These are phyloP conservation scores for Zoanthus sansibaricus DNA, from an alignment of 92 coral and sea anemone genomes.

Conservation along the genomic window DNA sequence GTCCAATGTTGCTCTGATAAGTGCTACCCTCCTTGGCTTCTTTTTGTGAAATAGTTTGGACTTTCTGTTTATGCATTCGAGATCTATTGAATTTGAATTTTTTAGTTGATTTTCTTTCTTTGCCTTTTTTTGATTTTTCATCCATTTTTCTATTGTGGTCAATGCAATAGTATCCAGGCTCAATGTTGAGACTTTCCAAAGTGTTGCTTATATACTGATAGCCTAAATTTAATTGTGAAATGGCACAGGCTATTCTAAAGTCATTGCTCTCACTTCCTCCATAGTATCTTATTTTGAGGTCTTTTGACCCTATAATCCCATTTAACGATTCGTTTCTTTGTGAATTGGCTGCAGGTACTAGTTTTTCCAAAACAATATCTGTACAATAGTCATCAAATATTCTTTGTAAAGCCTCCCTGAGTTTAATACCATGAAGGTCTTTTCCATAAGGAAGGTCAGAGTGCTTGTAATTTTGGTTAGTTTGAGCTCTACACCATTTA, in stretches of 20 bases:
- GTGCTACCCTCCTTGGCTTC: too few species aligned
- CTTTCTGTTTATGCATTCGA: too few species aligned
- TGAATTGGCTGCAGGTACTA: constrained; percentile 15
- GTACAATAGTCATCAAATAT: constrained; percentile 7
- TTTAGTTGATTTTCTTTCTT: too few species aligned
- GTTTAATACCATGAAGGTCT: constrained; percentile 25
- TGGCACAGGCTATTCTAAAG: neutral
- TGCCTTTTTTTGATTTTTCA: too few species aligned
- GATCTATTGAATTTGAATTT: too few species aligned
- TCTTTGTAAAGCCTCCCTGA: neutral
- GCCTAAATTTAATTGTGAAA: too few species aligned
- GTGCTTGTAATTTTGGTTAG: constrained; percentile 13
- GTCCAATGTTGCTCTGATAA: constrained; percentile 15
- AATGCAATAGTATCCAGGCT: too few species aligned
- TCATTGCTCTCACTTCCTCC: constrained; percentile 27
- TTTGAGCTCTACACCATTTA: constrained; percentile 17
- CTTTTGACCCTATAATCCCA: constrained; percentile 39
- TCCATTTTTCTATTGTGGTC: too few species aligned
- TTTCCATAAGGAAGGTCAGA: constrained; percentile 27
- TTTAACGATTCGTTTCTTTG: constrained; percentile 30
- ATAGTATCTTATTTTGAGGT: constrained; percentile 41
- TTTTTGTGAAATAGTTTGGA: too few species aligned
- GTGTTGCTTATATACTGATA: too few species aligned
- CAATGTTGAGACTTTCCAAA: too few species aligned
- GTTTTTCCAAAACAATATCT: constrained; percentile 27